Evolutionary conservation across 2,888 invertebrate species (phyloP), one percentile per base, ranked within the genome.

Genomic region (Hirtodrosophila trivittata): DNA sequence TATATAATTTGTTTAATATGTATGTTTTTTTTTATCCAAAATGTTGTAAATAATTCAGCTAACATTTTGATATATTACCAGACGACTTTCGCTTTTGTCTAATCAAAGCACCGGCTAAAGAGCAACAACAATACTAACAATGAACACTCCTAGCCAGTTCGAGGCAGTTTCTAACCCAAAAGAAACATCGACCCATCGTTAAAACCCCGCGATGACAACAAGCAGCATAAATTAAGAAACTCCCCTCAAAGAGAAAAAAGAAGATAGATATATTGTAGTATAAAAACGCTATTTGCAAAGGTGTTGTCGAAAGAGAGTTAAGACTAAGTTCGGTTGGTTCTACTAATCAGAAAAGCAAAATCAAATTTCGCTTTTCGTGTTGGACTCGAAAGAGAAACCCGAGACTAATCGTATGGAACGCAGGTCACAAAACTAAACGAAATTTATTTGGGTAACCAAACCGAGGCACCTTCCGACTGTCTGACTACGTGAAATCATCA

Each of bases 301-400:
- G 49, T 67, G 58, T 49, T 58, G 43, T 28, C 9, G 21, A n/a
- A 2, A 8, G n/a, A 35, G 18, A 21, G 18, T 21, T 21, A 21
- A 21, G 18, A 21, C 18, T 21, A 21, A 28, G 47, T 38, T 16
- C 28, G 51, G 64, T 80, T 63, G 56, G 80, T 80, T 80, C 80
- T 80, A 80, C 86, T 80, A 80, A 84, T 81, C 80, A 86, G 86
- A 73, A 86, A 80, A 73, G 70, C 58, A 49, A 86, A 86, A 86
- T 86, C 86, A 86, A 80, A 77, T 81, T 86, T 81, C 87, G 81
- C 81, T 87, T 86, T 86, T 82, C 65, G 83, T 70, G 28, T n/a
- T 69, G 50, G 60, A 71, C 60, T 57, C 65, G 76, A 87, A 87
- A 87, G 87, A 82, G 81, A 82, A 82, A 82, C 86, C 78, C 78